These are phyloP conservation scores for Teleiodes luculella DNA, from an alignment of 2,888 invertebrate genomes.

Conservation along the genomic window DNA sequence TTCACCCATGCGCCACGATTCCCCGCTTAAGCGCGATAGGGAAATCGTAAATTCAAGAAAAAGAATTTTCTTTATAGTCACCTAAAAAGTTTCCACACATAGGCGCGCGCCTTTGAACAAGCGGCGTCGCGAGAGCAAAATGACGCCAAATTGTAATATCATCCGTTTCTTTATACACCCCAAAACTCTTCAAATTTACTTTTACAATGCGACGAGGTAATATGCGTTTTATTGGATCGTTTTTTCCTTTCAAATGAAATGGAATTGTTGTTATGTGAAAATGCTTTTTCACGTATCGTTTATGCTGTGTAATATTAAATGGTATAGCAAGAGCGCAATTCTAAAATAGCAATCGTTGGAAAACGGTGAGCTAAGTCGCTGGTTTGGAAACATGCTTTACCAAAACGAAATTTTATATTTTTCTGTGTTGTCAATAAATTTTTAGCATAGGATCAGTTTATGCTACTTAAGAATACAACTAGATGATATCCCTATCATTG, in stretches of 20 bases:
- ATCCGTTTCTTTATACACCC: conserved; percentile 56
- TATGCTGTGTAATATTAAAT: background rate
- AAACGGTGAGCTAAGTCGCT: conserved; percentile 37
- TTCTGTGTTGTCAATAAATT: too few species aligned
- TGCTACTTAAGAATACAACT: too few species aligned
- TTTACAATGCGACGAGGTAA: conserved; percentile 61
- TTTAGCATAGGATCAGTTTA: too few species aligned
- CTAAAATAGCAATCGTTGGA: conserved; percentile 16
- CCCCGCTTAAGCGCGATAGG: conserved; percentile 70
- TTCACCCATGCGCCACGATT: conserved; percentile 67
- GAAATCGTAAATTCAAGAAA: conserved; percentile 69
- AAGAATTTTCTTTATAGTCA: conserved; percentile 70
- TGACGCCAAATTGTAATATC: conserved; percentile 64
- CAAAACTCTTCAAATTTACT: conserved; percentile 60
- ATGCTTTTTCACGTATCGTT: conserved; percentile 24
- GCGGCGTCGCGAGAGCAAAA: conserved; percentile 55
- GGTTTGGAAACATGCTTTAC: too few species aligned
- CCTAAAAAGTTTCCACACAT: conserved; percentile 62
- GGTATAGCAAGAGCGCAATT: too few species aligned
- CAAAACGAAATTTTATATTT: too few species aligned
- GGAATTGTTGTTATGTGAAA: conserved; percentile 50
- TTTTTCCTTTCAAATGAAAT: conserved; percentile 58
- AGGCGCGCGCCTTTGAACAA: conserved; percentile 57
- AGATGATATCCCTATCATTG: too few species aligned
- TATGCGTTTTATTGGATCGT: conserved; percentile 66